Evolutionary conservation across 2,888 invertebrate species (phyloP).

Genomic region (Scelioninae gen. 1): DNA sequence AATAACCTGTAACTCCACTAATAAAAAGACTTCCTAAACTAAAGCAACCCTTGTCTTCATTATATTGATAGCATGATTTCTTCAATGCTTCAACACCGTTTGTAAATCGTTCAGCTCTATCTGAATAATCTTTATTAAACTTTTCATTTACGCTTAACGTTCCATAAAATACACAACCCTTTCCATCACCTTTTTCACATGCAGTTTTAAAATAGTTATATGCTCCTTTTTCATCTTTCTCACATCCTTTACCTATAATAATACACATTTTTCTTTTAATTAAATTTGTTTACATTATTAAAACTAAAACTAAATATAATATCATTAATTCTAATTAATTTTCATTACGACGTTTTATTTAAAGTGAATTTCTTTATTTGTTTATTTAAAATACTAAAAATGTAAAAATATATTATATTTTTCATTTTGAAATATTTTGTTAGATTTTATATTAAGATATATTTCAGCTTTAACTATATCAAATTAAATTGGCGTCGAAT

Average conservation of each 20-base stretch:
- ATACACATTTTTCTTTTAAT: not conserved
- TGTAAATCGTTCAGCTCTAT: constrained; percentile 62
- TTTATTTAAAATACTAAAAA: too few species aligned
- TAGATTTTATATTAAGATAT: too few species aligned
- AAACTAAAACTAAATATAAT: too few species aligned
- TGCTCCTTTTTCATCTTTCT: constrained; percentile 63
- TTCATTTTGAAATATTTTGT: too few species aligned
- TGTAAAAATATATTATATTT: too few species aligned
- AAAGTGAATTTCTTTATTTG: too few species aligned
- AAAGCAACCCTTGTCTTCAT: constrained; percentile 90
- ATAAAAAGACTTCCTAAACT: constrained; percentile 90
- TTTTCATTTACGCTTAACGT: not conserved
- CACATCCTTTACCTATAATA: constrained; percentile 76
- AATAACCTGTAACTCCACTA: constrained; percentile 73
- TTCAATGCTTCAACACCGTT: constrained; percentile 85
- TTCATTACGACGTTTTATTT: too few species aligned
- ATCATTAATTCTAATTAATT: too few species aligned
- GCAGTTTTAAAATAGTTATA: constrained; percentile 82
- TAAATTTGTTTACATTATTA: too few species aligned
- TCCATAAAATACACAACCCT: constrained; percentile 88
- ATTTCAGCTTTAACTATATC: too few species aligned
- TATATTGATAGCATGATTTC: constrained; percentile 85
- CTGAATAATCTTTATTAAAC: constrained; percentile 21
- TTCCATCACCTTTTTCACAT: constrained; percentile 89
- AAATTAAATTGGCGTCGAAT: too few species aligned